Evolutionary conservation across 2,888 invertebrate species (phyloP), one percentile per base, ranked within the genome.

Genomic region (Pantelozetes paolii): DNA sequence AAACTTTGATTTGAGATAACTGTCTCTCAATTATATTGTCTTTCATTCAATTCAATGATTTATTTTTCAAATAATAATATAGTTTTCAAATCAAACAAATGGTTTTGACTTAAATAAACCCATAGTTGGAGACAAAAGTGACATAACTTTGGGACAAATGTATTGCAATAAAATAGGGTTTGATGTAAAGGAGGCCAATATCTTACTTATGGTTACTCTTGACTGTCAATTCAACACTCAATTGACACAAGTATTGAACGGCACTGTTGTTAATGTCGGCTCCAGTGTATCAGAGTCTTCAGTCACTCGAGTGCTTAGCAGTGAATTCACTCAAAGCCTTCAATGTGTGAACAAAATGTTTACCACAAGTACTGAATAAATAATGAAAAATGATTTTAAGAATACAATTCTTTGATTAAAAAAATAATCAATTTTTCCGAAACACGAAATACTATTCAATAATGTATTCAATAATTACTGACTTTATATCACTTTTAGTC

Each of bases 71-170:
- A 30, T 28, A 20, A 20, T 28, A 2, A 23, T 23, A 20, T 45
- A 69, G 69, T 45, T 45, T 11, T 69, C 69, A 13, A 69, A 23
- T 45, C 23, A 69, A 42, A 69, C 69, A 9, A 69, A 69, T 45
- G 26, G 23, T 11, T 69, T 26, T n/a, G 69, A 69, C 20, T 69
- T 69, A 23, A 20, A 42, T 69, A 45, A 45, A 20, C 69, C 69
- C 1, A 69, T 45, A 45, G 69, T 13, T 23, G 67, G 42, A 5
- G 42, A 67, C 3, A 8, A 67, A 11, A 8, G 15, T 13, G n/a
- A 69, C 3, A 15, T 23, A 3, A 45, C 15, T 69, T 69, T 69
- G 15, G 69, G 69, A 2, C 69, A 69, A 69, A 13, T 26, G 5
- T 45, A 36, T 18, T 69, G 69, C 28, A 23, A 69, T 28, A 20